phyloP scores from a whole-genome alignment of 2,797 vertebrate genomes.

The Propithecus deckenii region DNA sequence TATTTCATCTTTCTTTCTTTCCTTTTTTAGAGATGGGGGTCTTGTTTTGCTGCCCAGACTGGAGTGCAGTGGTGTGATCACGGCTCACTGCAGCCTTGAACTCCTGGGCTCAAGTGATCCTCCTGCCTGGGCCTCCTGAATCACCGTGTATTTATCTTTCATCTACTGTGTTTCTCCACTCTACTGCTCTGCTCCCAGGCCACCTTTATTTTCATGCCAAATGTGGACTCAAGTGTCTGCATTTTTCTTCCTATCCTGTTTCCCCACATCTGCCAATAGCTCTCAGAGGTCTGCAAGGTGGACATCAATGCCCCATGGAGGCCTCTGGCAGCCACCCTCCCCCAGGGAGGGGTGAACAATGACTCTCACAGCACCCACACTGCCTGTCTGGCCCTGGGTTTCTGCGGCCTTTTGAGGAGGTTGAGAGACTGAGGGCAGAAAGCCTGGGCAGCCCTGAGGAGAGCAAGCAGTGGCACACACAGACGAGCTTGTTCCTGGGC shows the following conservation, averaged over 20 bases:
- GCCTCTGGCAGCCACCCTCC: background rate
- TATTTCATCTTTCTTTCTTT: background rate
- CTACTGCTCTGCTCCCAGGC: background rate
- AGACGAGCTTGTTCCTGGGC: background rate
- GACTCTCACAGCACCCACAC: background rate
- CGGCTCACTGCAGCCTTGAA: background rate
- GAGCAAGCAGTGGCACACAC: background rate
- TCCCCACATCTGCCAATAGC: background rate
- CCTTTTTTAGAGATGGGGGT: background rate
- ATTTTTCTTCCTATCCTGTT: background rate
- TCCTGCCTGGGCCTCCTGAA: background rate
- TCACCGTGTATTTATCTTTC: background rate
- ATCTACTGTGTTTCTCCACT: background rate
- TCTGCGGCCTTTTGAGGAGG: background rate
- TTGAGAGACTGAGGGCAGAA: background rate
- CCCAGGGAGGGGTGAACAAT: background rate
- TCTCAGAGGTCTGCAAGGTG: background rate
- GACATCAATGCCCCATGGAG: background rate
- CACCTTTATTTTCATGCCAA: background rate
- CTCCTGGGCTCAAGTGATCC: background rate
- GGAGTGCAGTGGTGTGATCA: background rate
- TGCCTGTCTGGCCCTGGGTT: background rate
- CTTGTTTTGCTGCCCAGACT: background rate
- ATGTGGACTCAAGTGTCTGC: background rate
- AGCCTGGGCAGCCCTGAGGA: background rate